Conservation (phyloP, 2,797 vertebrate genomes). For the Salmo trutta region DNA sequence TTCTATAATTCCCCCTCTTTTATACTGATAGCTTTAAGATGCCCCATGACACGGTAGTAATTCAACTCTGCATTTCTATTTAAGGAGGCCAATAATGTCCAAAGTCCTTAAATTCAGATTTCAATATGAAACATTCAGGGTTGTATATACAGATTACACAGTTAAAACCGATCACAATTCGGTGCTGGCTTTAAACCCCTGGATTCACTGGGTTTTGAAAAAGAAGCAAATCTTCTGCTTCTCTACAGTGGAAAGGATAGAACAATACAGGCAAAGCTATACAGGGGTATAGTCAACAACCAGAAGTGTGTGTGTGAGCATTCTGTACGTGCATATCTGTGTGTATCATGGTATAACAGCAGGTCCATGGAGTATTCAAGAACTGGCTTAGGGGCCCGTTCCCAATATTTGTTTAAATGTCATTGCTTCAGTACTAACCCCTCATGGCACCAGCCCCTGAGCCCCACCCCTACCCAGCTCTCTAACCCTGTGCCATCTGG, state of each 20-base stretch:
- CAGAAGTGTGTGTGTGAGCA: slow-evolving; percentile 1
- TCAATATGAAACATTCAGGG: slow-evolving; percentile 11
- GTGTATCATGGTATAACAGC: slow-evolving; percentile 58
- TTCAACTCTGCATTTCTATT: neutral
- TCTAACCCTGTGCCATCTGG: slow-evolving; percentile 74
- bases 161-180: slow-evolving; percentile 17
- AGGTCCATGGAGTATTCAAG: slow-evolving; percentile 68
- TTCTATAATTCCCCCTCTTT: slow-evolving; percentile 17
- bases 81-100: no score
- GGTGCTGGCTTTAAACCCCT: slow-evolving; percentile 23
- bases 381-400: slow-evolving; percentile 60
- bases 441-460: slow-evolving; percentile 3
- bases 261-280: slow-evolving; percentile 12
- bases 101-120: slow-evolving; percentile 1
- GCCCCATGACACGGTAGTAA: slow-evolving; percentile 13
- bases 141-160: neutral
- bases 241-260: slow-evolving; percentile 32
- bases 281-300: slow-evolving; percentile 22
- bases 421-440: slow-evolving; percentile 46
- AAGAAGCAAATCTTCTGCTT: slow-evolving; percentile 22
- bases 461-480: slow-evolving; percentile 20
- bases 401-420: slow-evolving; percentile 38
- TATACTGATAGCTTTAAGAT: slow-evolving; percentile 31
- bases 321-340: neutral
- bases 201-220: slow-evolving; percentile 28